Evolutionary conservation across 2,797 vertebrate species (phyloP).

Genomic region (Menidia menidia): DNA sequence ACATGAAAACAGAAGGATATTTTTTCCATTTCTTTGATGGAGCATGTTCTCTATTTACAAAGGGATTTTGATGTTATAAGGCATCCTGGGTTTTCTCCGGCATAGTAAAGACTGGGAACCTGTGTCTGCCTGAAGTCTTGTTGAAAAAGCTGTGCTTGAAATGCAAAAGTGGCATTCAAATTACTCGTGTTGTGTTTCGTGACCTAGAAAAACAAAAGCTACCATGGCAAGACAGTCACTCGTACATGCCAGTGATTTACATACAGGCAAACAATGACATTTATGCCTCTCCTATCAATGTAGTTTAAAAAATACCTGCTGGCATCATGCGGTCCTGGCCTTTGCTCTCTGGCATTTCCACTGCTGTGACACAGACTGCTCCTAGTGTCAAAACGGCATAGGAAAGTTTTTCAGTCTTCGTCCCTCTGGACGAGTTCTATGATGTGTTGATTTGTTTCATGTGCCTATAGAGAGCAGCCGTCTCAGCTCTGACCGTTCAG

Average conservation of each 20-base stretch:
- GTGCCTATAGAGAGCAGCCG: conserved; percentile 47
- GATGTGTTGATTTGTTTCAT: conserved; percentile 65
- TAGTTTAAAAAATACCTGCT: conserved; percentile 28
- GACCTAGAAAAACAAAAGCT: conserved; percentile 44
- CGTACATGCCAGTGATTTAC: conserved; percentile 59
- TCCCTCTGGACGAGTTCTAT: conserved; percentile 41
- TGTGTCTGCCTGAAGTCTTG: conserved; percentile 7
- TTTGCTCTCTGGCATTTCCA: conserved; percentile 62
- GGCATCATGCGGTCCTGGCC: conserved; percentile 29
- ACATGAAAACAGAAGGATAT: neutral
- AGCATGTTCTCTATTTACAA: neutral
- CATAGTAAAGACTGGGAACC: conserved; percentile 12
- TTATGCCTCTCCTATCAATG: conserved; percentile 14
- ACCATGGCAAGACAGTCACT: conserved; percentile 16
- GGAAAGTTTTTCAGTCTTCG: conserved; percentile 33
- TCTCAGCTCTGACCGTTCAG: conserved; percentile 41
- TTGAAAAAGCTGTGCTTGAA: conserved; percentile 43
- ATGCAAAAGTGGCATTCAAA: conserved; percentile 75
- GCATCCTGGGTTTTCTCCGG: conserved; percentile 7
- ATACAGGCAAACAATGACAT: conserved; percentile 57
- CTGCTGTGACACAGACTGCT: conserved; percentile 22
- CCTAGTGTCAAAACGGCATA: conserved; percentile 30
- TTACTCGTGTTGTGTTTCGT: conserved; percentile 48
- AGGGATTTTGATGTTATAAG: conserved; percentile 9
- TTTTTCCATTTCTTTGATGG: neutral